Conservation (phyloP, 1,140 invertebrate species). For the Sminthurinus signatus region DNA sequence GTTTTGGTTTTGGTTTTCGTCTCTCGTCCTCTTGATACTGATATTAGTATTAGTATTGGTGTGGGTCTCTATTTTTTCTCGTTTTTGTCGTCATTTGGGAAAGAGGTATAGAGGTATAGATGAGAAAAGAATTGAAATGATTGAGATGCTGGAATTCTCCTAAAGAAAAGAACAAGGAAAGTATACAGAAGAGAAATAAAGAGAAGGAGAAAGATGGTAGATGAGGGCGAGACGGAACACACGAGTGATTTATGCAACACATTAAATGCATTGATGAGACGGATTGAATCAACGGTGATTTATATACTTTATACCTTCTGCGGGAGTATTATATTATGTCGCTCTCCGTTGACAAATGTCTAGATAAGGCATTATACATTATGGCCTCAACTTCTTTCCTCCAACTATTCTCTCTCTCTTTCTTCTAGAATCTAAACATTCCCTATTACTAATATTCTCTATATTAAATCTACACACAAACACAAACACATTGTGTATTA, state of each 20-base stretch:
- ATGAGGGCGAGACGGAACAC: constrained; percentile 12
- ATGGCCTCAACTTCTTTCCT: background rate
- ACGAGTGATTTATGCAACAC: constrained; percentile 20
- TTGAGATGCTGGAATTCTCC: constrained; percentile 1
- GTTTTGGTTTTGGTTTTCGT: too few relatives aligned
- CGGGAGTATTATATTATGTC: constrained; percentile 11
- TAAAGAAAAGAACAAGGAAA: too few relatives aligned
- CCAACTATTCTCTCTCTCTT: background rate
- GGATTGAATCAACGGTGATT: constrained; percentile 7
- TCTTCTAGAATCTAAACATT: background rate
- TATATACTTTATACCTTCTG: constrained; percentile 4
- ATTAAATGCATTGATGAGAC: constrained; percentile 20
- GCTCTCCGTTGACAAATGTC: constrained; percentile 6
- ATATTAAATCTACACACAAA: background rate
- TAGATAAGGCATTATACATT: constrained; percentile 1
- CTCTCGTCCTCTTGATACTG: too few relatives aligned
- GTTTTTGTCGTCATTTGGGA: background rate
- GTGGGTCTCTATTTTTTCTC: too few relatives aligned
- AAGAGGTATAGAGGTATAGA: background rate
- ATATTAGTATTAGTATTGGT: too few relatives aligned
- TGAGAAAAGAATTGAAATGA: constrained; percentile 11
- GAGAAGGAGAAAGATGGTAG: background rate
- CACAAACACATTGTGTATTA: too few relatives aligned
- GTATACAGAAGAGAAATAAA: background rate
- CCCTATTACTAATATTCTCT: background rate